A percentile compares a stretch with the other conserved stretches of the same genome.
Conservation (phyloP, 2,113 vertebrate species). For the Vireo altiloquus region DNA sequence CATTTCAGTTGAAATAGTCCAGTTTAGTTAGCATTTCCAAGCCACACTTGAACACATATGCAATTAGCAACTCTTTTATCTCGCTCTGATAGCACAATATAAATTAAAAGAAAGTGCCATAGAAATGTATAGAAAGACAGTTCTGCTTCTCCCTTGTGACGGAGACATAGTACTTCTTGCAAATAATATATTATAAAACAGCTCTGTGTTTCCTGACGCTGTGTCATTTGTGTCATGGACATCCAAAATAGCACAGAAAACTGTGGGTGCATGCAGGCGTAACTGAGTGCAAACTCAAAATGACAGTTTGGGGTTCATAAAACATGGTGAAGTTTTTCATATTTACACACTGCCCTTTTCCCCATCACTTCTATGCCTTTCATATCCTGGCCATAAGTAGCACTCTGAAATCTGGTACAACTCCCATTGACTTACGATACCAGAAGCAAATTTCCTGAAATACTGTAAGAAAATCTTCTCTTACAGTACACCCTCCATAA, state of each 20-base stretch:
- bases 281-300: neutral
- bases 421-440: neutral
- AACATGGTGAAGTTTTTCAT: rapidly evolving
- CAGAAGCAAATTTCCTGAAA: neutral
- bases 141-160: neutral
- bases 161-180: neutral
- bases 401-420: neutral
- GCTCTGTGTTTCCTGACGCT: neutral
- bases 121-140: neutral
- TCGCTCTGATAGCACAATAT: neutral
- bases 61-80: neutral
- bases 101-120: neutral
- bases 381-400: neutral
- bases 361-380: neutral
- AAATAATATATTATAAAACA: neutral
- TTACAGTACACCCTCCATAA: neutral
- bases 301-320: neutral
- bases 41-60: rapidly evolving
- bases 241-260: neutral
- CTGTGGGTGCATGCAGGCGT: neutral
- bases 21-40: neutral
- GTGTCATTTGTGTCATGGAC: neutral
- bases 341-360: neutral
- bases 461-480: neutral
- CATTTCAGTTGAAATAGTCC: neutral